These are phyloP conservation scores for Tragelaphus strepsiceros DNA, from an alignment of 2,113 vertebrate species.

Conservation along the genomic window DNA sequence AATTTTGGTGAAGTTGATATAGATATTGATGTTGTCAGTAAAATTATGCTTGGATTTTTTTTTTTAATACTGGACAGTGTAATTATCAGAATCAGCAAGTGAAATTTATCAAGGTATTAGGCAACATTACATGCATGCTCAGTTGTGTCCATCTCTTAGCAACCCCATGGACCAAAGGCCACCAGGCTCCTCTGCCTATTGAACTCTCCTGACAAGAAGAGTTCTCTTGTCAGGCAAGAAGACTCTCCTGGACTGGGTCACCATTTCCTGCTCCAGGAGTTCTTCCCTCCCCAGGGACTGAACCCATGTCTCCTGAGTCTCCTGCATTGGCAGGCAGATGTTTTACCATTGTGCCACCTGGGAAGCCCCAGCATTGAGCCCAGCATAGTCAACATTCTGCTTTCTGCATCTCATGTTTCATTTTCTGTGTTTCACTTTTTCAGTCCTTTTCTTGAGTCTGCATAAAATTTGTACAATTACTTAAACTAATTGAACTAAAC, in stretches of 20 bases:
- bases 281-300: background rate
- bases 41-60: background rate
- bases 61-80: background rate
- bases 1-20: background rate
- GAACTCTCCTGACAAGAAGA: background rate
- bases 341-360: background rate
- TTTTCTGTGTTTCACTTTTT: background rate
- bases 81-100: background rate
- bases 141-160: background rate
- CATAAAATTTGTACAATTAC: background rate
- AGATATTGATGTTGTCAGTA: conserved; percentile 1
- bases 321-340: background rate
- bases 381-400: background rate
- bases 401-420: background rate
- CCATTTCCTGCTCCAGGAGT: background rate
- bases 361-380: background rate
- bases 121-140: background rate
- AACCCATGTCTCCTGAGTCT: background rate
- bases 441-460: background rate
- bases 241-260: background rate
- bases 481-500: background rate
- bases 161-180: background rate
- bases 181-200: background rate
- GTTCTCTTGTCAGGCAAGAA: too few relatives aligned
- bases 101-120: background rate